Percentiles rank a stretch among this genome's conserved stretches.
These are phyloP conservation scores for Columbina picui DNA, from an alignment of 2,113 vertebrate species.

Conservation along the genomic window DNA sequence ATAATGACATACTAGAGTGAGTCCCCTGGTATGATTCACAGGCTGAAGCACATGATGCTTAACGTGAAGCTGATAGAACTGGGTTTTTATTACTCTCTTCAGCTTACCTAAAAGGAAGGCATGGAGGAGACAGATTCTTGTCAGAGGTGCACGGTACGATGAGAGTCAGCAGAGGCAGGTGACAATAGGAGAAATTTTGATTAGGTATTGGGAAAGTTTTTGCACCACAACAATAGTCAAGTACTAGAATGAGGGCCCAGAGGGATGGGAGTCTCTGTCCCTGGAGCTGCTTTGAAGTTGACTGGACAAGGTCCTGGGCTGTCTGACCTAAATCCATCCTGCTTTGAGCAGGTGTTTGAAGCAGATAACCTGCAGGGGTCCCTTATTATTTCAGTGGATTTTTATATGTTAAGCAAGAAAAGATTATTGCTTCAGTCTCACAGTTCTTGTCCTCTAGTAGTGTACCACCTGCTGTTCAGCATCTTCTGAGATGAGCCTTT, in stretches of 20 bases:
- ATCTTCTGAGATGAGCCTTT: background rate
- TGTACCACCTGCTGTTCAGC: background rate
- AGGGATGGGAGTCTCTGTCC: background rate
- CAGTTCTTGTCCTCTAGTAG: background rate
- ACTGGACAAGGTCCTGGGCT: background rate
- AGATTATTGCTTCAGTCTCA: background rate
- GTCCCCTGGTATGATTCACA: background rate
- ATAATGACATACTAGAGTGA: background rate
- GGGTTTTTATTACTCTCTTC: background rate
- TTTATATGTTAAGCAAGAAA: background rate
- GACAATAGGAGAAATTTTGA: background rate
- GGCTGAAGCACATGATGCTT: background rate
- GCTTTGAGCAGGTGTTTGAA: background rate
- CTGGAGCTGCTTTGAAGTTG: background rate
- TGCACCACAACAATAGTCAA: background rate
- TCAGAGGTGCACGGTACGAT: background rate
- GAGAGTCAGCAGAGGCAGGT: background rate
- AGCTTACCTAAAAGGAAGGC: background rate
- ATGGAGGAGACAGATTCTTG: background rate
- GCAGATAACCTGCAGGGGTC: background rate
- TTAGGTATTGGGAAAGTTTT: background rate
- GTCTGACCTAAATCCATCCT: background rate
- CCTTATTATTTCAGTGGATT: background rate
- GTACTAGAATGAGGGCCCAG: background rate
- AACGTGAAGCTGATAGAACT: background rate